These are phyloP conservation scores for Aporophyla lueneburgensis DNA, from an alignment of 2,888 invertebrate species.

Conservation along the genomic window DNA sequence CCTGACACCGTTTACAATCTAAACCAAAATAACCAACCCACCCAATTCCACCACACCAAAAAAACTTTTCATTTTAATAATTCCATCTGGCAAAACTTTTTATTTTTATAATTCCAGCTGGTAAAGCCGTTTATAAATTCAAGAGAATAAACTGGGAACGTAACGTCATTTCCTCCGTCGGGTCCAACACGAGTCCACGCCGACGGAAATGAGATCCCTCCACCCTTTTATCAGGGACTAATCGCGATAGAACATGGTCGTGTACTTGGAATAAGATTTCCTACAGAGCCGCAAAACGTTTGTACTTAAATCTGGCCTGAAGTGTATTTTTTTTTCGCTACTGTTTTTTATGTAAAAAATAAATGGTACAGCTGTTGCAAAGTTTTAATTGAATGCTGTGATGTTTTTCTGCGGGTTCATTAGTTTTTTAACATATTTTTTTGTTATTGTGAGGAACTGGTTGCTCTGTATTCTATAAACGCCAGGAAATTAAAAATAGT, in stretches of 20 bases:
- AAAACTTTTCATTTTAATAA: slow-evolving; percentile 36
- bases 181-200: slow-evolving; percentile 75
- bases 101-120: slow-evolving; percentile 58
- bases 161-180: slow-evolving; percentile 76
- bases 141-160: slow-evolving; percentile 74
- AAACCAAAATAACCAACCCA: slow-evolving; percentile 4
- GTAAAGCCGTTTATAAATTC: slow-evolving; percentile 71
- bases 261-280: slow-evolving; percentile 74
- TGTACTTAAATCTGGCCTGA: slow-evolving; percentile 48
- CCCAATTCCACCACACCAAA: background rate
- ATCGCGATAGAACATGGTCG: slow-evolving; percentile 78
- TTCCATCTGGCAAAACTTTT: slow-evolving; percentile 34
- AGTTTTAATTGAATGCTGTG: slow-evolving; percentile 25
- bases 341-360: slow-evolving; percentile 24
- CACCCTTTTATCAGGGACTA: slow-evolving; percentile 81
- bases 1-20: background rate
- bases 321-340: slow-evolving; percentile 40
- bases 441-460: background rate
- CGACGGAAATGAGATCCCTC: slow-evolving; percentile 82
- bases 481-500: background rate
- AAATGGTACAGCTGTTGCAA: slow-evolving; percentile 32
- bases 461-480: background rate
- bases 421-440: background rate
- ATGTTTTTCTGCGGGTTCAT: background rate
- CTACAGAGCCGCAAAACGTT: slow-evolving; percentile 60